A percentile compares a stretch with the other conserved stretches of the same genome.
phyloP scores from a whole-genome alignment of 2,888 invertebrate species.

The Brassicogethes aeneus region DNA sequence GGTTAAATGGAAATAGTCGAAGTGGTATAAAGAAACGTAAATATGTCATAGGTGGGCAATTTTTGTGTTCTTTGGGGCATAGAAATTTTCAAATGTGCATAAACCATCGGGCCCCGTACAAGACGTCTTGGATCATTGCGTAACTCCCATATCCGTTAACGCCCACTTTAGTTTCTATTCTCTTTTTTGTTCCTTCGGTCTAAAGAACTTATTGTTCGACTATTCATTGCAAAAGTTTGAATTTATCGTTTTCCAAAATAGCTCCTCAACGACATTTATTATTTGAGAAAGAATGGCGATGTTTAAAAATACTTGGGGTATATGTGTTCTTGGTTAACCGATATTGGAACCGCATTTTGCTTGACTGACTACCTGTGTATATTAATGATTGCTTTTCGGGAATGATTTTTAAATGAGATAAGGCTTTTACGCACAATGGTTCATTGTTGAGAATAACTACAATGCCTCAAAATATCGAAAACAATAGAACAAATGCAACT shows the following conservation, averaged over 20 bases:
- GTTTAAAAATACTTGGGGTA: slow-evolving; percentile 28
- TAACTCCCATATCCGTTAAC: slow-evolving; percentile 23
- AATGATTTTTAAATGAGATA: slow-evolving; percentile 8
- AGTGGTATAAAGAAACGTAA: neutral
- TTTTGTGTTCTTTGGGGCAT: slow-evolving; percentile 8
- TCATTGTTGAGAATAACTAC: neutral
- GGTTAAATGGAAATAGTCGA: neutral
- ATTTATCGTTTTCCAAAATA: slow-evolving; percentile 26
- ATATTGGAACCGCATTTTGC: slow-evolving; percentile 21
- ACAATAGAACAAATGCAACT: too few relatives aligned
- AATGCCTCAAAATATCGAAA: too few relatives aligned
- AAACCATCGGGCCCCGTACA: slow-evolving; percentile 10
- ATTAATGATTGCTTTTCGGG: slow-evolving; percentile 17
- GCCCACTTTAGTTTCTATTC: slow-evolving; percentile 29
- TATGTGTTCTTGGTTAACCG: slow-evolving; percentile 30
- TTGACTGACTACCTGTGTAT: slow-evolving; percentile 12
- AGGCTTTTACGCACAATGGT: slow-evolving; percentile 11
- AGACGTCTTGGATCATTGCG: slow-evolving; percentile 18
- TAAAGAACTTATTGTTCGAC: slow-evolving; percentile 23
- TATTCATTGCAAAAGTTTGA: slow-evolving; percentile 31
- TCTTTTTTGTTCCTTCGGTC: slow-evolving; percentile 21
- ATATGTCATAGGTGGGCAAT: slow-evolving; percentile 8
- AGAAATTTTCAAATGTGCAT: slow-evolving; percentile 9
- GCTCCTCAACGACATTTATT: slow-evolving; percentile 28
- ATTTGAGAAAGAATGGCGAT: slow-evolving; percentile 28